phyloP scores from a whole-genome alignment of 2,797 vertebrate genomes.

The Vultur gryphus region DNA sequence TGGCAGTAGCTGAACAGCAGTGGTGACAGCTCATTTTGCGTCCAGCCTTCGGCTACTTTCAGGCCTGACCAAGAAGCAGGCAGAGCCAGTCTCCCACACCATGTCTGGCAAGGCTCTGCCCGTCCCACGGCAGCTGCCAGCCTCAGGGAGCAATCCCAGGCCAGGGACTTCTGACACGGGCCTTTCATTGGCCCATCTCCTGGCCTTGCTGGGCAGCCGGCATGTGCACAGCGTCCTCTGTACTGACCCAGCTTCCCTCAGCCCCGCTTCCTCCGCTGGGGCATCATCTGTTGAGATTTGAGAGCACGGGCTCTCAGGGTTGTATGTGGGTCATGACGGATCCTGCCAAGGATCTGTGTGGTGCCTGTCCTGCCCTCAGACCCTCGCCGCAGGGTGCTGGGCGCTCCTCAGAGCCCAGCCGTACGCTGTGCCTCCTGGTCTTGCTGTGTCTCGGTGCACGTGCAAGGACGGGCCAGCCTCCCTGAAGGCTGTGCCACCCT shows the following conservation, averaged over 20 bases:
- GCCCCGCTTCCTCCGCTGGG: accelerated
- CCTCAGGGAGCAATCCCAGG: neutral
- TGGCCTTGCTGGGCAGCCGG: accelerated
- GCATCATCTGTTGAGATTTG: neutral
- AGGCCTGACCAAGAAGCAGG: neutral
- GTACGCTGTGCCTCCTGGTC: accelerated
- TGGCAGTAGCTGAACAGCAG: neutral
- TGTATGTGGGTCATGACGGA: accelerated
- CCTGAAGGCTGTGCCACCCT: neutral
- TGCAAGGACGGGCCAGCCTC: neutral
- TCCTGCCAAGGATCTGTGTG: neutral
- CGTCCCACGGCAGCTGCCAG: neutral
- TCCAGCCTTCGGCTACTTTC: neutral
- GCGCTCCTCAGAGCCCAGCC: accelerated
- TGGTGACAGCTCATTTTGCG: neutral
- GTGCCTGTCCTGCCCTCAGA: neutral
- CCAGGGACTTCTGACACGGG: neutral
- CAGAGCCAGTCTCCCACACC: neutral
- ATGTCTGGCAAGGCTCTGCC: neutral
- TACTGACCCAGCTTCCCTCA: too few relatives aligned
- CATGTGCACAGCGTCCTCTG: accelerated
- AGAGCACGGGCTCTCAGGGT: neutral
- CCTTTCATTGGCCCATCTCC: neutral
- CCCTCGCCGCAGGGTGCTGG: neutral
- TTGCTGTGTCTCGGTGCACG: accelerated